Conservation (phyloP, 2,113 vertebrate species). For the Stegastes partitus region DNA sequence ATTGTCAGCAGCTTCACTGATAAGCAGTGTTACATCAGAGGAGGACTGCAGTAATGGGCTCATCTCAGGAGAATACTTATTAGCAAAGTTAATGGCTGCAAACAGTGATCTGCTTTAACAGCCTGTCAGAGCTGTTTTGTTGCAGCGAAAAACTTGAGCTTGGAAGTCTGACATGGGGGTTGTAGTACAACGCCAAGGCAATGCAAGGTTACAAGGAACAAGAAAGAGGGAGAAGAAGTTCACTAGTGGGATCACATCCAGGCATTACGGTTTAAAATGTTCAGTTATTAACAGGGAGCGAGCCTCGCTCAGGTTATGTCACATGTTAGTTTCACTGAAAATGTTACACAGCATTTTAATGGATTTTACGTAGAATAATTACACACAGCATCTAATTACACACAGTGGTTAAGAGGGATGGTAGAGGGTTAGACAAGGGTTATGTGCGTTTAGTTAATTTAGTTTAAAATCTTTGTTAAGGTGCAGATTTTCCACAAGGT, state of each 20-base stretch:
- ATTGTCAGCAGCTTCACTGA: constrained; percentile 67
- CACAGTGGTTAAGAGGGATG: constrained; percentile 80
- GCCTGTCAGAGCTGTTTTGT: constrained; percentile 58
- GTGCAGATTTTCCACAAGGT: constrained; percentile 81
- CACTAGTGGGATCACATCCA: constrained; percentile 32
- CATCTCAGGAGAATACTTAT: constrained; percentile 72
- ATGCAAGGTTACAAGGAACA: constrained; percentile 43
- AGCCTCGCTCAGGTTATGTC: constrained; percentile 16
- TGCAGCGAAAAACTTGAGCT: constrained; percentile 30
- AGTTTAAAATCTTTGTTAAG: constrained; percentile 82
- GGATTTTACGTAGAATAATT: constrained; percentile 61
- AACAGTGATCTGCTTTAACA: constrained; percentile 65
- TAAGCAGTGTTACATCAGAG: constrained; percentile 67
- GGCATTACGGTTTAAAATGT: constrained; percentile 46
- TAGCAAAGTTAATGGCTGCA: constrained; percentile 74
- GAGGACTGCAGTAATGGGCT: constrained; percentile 64
- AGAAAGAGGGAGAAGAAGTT: constrained; percentile 11
- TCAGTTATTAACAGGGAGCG: constrained; percentile 45
- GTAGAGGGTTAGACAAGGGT: constrained; percentile 88
- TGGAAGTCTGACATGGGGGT: constrained; percentile 26
- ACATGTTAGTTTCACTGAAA: constrained; percentile 48
- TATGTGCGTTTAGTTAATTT: constrained; percentile 85
- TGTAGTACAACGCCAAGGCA: constrained; percentile 37
- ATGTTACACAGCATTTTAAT: constrained; percentile 68
- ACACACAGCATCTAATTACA: constrained; percentile 82